Percentiles rank a stretch among this genome's conserved stretches.
phyloP scores from a whole-genome alignment of 1,140 invertebrate species.

The Patella vulgata region DNA sequence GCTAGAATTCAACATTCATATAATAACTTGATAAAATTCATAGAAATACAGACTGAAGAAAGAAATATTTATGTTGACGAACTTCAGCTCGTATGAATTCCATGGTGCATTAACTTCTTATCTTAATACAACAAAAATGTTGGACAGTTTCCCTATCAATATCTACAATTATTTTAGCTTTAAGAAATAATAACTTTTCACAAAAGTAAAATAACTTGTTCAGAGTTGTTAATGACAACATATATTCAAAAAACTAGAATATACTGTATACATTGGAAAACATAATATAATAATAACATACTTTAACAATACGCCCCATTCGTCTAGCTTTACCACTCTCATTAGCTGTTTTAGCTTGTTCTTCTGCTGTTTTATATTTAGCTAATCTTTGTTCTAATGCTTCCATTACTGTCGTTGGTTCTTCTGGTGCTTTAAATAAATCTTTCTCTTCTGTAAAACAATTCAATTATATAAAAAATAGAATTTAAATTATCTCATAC shows the following conservation, averaged over 20 bases:
- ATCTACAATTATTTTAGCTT: no score
- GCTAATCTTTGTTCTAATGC: conserved; percentile 85
- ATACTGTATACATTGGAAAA: no score
- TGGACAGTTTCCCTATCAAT: no score
- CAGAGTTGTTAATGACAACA: no score
- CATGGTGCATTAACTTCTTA: no score
- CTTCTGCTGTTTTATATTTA: conserved; percentile 77
- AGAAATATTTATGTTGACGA: not conserved
- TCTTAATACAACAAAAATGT: no score
- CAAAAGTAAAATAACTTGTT: no score
- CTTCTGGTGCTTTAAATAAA: conserved; percentile 56
- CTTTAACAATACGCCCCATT: conserved; percentile 89
- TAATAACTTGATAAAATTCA: not conserved
- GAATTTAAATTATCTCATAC: not conserved
- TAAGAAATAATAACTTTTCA: no score
- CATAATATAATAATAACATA: no score
- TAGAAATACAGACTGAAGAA: not conserved
- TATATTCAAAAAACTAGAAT: no score
- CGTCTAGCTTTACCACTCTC: conserved; percentile 88
- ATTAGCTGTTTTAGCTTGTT: conserved; percentile 77
- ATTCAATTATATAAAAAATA: not conserved
- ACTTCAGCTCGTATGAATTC: not conserved
- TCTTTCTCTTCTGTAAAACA: conserved; percentile 50
- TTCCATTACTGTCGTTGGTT: conserved; percentile 75
- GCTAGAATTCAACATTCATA: no score